phyloP scores from a whole-genome alignment of 2,888 invertebrate genomes.

The Rotaria macrura region DNA sequence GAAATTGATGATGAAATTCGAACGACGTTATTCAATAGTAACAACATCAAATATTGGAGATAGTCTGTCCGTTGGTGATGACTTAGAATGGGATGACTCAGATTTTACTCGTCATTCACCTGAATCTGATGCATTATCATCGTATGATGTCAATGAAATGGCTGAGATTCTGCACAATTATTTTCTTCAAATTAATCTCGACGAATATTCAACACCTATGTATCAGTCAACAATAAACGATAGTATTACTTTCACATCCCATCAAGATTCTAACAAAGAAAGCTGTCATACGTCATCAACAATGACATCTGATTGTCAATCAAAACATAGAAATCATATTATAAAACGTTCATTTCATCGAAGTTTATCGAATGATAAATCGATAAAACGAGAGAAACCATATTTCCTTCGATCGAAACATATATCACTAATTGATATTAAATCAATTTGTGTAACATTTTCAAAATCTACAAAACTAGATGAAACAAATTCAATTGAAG shows the following conservation, averaged over 20 bases:
- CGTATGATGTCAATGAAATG: conserved; percentile 29
- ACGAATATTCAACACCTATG: neutral
- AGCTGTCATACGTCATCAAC: neutral
- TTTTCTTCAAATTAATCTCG: conserved; percentile 19
- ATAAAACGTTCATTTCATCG: neutral
- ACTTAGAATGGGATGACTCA: conserved; percentile 28
- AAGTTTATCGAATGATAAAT: neutral
- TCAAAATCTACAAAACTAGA: neutral
- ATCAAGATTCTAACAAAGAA: too few relatives aligned
- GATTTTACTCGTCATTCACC: conserved; percentile 10
- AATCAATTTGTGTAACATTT: neutral
- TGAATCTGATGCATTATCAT: conserved; percentile 24
- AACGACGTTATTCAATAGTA: neutral
- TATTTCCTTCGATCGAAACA: neutral
- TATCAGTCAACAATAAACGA: neutral
- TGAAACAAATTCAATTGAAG: too few relatives aligned
- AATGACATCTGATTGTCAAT: neutral
- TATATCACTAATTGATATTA: neutral
- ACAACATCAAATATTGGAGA: neutral
- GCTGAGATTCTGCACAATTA: conserved; percentile 7
- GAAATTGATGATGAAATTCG: neutral
- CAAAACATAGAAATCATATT: neutral
- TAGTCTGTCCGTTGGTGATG: neutral
- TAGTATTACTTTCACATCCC: neutral
- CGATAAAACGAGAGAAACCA: neutral